Percentiles rank a stretch among this genome's conserved stretches.
These are phyloP conservation scores for Tragopan temminckii DNA, from an alignment of 2,797 vertebrate species.

Conservation along the genomic window DNA sequence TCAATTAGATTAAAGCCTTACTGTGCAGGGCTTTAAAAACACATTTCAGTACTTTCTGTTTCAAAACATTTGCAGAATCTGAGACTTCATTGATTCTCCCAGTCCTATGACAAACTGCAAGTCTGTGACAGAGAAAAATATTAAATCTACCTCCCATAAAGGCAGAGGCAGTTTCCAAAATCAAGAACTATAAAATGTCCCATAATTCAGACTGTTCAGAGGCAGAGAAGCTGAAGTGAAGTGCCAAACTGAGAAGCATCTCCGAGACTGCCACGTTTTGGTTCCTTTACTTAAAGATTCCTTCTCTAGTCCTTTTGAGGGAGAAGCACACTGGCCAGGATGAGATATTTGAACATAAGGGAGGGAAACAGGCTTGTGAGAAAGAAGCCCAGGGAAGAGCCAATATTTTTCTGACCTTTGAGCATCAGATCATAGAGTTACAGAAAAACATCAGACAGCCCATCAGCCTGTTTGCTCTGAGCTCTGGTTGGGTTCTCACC, in stretches of 20 bases:
- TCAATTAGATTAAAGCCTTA: not conserved
- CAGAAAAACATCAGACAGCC: accelerated
- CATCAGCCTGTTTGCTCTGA: not conserved
- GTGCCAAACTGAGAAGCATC: not conserved
- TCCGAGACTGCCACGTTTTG: accelerated
- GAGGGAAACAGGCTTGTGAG: not conserved
- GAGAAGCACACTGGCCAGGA: accelerated
- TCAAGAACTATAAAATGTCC: not conserved
- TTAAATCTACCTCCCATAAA: not conserved
- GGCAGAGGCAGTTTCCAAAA: not conserved
- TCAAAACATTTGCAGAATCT: not conserved
- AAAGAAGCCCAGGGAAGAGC: not conserved
- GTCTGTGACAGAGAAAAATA: not conserved
- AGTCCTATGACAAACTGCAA: not conserved
- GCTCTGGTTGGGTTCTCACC: not conserved
- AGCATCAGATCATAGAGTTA: not conserved
- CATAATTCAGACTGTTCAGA: not conserved
- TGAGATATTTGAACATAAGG: accelerated
- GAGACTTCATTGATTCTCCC: not conserved
- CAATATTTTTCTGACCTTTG: not conserved
- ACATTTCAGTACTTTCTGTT: not conserved
- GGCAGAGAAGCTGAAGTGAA: not conserved
- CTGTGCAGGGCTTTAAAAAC: not conserved
- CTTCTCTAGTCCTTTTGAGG: not conserved
- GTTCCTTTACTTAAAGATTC: not conserved